A percentile compares a stretch with the other conserved stretches of the same genome.
Conservation (phyloP, 2,113 vertebrate species). For the Philantomba maxwellii region DNA sequence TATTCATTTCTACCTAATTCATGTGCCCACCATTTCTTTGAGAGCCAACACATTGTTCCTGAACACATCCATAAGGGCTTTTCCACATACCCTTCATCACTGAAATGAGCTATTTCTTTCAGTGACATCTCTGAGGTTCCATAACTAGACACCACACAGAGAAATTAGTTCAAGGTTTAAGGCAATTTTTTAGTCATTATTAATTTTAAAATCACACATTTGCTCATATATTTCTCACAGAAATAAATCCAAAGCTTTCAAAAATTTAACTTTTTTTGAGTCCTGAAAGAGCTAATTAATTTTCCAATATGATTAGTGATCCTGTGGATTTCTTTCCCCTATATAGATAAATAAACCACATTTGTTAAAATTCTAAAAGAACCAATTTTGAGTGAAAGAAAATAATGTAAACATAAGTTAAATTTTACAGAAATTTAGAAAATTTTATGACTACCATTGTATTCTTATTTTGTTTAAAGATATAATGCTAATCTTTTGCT, state of each 20-base stretch:
- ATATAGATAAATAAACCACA: background rate
- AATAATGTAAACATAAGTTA: background rate
- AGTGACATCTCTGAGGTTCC: background rate
- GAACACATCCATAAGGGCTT: background rate
- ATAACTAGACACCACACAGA: background rate
- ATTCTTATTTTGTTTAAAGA: background rate
- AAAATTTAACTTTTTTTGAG: background rate
- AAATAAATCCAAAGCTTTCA: constrained; percentile 1
- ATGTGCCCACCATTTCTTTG: background rate
- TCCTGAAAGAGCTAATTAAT: constrained; percentile 26
- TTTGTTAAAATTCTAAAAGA: constrained; percentile 2
- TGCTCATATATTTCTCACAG: background rate
- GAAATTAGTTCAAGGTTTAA: background rate
- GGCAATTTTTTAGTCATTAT: background rate
- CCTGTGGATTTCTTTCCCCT: background rate
- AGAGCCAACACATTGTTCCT: background rate
- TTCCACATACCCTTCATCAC: background rate
- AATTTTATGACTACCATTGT: background rate
- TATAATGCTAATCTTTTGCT: background rate
- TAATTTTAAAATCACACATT: constrained; percentile 31
- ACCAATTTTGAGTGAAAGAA: background rate
- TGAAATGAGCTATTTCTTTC: background rate
- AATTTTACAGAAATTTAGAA: background rate
- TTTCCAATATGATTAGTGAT: background rate
- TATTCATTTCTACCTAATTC: background rate